Base-by-base conservation (phyloP, 2,113 vertebrate genomes). In the Ceratotherium simum region DNA sequence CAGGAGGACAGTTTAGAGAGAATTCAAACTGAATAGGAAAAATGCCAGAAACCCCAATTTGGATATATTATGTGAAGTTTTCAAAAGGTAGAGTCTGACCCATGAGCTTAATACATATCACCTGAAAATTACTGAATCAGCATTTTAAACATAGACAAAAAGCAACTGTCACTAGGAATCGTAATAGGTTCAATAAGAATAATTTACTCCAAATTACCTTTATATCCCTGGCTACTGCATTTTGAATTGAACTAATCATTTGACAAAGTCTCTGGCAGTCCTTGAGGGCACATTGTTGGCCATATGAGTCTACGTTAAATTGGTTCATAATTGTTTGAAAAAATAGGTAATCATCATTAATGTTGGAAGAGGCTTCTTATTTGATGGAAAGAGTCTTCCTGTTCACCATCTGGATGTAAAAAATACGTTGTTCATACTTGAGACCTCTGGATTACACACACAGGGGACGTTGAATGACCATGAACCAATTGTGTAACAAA, bases 381-480 rank as follows among this genome's bases (percentile, higher is more conserved):
- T n/a, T 12, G 29, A 6, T 2, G 13, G 21, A 33, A 23, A 25
- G 8, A 6, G 25, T 1, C 31, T 36, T 36, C 36, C n/a, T 78
- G 12, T 29, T 31, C 31, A 33, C 33, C 51, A 46, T 29, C 5
- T 23, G 25, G 51, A 23, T 3, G 25, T 78, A 54, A 90, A 76
- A 65, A 58, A 2, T 67, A 36, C 56, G 27, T 31, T 21, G 6
- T 60, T 60, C 39, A 1, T 4, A 23, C 51, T 20, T 9, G 4
- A 36, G 4, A 39, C 23, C 33, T 12, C 18, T 60, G 51, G 60
- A 13, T 14, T 6, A 36, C 2, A 2, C 14, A 17, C 31, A 9
- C 0, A 8, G 11, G 10, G 31, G 70, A 58, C 12, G 12, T 0
- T 25, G 48, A 39, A 10, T 7, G 51, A 21, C 69, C 25, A 0